Base-by-base conservation (phyloP, 2,888 invertebrate genomes). In the Clanis bilineata region DNA sequence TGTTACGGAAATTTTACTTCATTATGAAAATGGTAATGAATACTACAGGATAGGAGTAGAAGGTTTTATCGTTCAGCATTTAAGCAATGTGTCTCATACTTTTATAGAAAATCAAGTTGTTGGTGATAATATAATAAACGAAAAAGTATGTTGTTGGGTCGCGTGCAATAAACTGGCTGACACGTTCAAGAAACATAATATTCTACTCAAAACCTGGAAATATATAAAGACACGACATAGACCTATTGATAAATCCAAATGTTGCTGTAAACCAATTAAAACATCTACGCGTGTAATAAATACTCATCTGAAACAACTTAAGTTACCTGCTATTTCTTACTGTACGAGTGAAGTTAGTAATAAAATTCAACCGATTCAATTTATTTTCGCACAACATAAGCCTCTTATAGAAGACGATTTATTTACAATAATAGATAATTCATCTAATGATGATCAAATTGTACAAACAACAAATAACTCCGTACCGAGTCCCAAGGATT, bases 111-210 rank as follows among this genome's bases (percentile, higher is more conserved):
- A n/a, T n/a, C n/a, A n/a, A n/a, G n/a, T n/a, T n/a, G n/a, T n/a
- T n/a, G 3, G 18, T 18, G 12, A 18, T 10, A 22, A 23, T 22
- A 12, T 18, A 44, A 23, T 44, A 44, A 44, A 23, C 9, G 18
- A 22, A 22, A 4, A 59, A 23, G 62, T 70, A 55, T 77, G 79
- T 64, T 80, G 80, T 63, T 79, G 79, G 80, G 70, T 63, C 62
- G 65, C 57, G 32, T 69, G 74, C 9, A 70, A 80, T 65, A 62
- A 64, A 6, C 38, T 73, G 44, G 61, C 73, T 32, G 28, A 21
- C 2, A 59, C 61, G 32, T 61, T 76, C 23, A 38, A 62, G 39
- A 3, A 25, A 28, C 28, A 25, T 22, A 63, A 62, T 25, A 57
- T 70, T 56, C 63, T 62, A 32, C 58, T 60, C 10, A 59, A 47